Percentiles rank a stretch among this genome's conserved stretches.
phyloP scores from a whole-genome alignment of 1,140 invertebrate species.

The Triops cancriformis region DNA sequence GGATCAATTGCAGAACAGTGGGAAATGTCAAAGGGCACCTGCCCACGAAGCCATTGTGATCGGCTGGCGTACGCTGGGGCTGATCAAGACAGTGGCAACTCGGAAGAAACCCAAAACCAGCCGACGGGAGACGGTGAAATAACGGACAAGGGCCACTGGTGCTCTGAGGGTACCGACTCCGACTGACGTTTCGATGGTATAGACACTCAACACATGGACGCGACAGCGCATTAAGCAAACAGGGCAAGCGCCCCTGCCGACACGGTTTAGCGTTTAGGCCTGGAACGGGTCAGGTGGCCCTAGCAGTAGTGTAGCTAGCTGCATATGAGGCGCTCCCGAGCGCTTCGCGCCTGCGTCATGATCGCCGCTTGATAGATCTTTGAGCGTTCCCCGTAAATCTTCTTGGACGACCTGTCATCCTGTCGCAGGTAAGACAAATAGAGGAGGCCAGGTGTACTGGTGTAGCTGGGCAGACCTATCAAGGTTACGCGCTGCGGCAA shows the following conservation, averaged over 20 bases:
- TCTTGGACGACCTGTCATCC: not conserved
- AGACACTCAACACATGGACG: constrained; percentile 4
- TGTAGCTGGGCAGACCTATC: not conserved
- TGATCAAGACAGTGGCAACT: not conserved
- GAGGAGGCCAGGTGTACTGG: not conserved
- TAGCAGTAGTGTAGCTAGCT: not conserved
- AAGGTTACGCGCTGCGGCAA: constrained; percentile 12
- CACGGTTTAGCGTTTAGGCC: not conserved
- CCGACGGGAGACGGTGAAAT: not conserved
- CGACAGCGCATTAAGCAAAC: constrained; percentile 10
- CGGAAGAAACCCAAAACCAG: not conserved
- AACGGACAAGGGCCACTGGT: not conserved
- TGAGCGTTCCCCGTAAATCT: not conserved
- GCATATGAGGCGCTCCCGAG: not conserved
- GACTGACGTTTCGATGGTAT: constrained; percentile 6
- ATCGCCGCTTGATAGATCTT: not conserved
- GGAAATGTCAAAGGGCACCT: constrained; percentile 5
- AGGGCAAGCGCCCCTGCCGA: constrained; percentile 3
- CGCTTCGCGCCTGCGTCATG: not conserved
- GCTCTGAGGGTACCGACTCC: not conserved
- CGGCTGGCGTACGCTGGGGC: not conserved
- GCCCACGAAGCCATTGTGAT: not conserved
- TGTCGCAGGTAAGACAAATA: constrained; percentile 13
- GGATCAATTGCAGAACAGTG: not conserved
- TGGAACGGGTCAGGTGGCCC: not conserved